Conservation (phyloP, 37 sponge, comb jelly and placozoan genomes). For the Mnemiopsis leidyi region DNA sequence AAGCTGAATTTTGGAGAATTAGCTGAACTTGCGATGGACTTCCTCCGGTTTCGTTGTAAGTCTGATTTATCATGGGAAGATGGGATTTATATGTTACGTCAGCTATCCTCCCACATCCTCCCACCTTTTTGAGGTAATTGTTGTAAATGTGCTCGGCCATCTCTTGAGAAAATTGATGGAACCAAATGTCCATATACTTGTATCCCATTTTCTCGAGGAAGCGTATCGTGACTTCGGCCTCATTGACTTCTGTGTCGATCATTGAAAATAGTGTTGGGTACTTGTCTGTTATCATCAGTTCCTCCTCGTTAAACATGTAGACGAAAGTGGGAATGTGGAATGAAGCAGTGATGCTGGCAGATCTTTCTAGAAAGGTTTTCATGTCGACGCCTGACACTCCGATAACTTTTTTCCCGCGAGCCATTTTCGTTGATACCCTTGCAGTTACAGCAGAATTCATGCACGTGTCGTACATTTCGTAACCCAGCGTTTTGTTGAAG, state of each 20-base stretch:
- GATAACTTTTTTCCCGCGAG: not conserved
- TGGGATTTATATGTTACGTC: not conserved
- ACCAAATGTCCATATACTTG: conserved; percentile 42
- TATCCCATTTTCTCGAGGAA: conserved; percentile 14
- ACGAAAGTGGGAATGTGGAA: conserved; percentile 11
- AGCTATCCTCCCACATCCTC: conserved; percentile 39
- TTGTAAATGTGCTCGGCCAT: conserved; percentile 43
- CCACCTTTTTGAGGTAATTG: not conserved
- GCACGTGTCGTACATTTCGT: conserved; percentile 52
- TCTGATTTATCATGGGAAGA: not conserved
- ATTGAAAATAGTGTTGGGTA: conserved; percentile 10
- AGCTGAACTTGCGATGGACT: conserved; percentile 18
- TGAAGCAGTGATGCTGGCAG: not conserved
- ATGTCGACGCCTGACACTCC: conserved; percentile 17
- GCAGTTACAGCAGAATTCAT: not conserved
- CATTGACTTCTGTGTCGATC: conserved; percentile 22
- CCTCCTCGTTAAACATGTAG: conserved; percentile 34
- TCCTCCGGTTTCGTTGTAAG: conserved; percentile 11
- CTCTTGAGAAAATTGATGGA: not conserved
- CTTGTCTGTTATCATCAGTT: not conserved
- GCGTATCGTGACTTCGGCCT: conserved; percentile 13
- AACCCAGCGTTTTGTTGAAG: conserved; percentile 47
- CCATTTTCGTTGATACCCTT: not conserved
- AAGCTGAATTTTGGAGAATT: not conserved
- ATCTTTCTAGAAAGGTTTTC: not conserved